These are phyloP conservation scores for Megalops atlanticus DNA, from an alignment of 2,113 vertebrate genomes.

Conservation along the genomic window DNA sequence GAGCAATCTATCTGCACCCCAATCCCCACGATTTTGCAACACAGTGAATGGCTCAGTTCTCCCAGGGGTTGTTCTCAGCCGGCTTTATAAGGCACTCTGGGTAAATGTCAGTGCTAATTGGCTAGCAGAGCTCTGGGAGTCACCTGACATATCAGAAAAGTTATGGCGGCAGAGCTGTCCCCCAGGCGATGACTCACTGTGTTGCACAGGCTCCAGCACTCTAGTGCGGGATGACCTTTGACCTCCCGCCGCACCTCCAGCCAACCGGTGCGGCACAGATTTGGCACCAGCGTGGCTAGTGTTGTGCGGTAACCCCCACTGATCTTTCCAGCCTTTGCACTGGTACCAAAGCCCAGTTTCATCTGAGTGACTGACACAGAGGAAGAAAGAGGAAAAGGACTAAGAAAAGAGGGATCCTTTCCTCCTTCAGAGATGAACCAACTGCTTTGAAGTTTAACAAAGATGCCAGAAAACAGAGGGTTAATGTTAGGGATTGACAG, in stretches of 20 bases:
- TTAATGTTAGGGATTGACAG: background rate
- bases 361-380: background rate
- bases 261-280: background rate
- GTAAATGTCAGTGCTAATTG: slow-evolving; percentile 34
- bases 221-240: background rate
- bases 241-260: background rate
- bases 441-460: background rate
- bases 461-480: background rate
- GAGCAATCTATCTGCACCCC: background rate
- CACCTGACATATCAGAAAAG: slow-evolving; percentile 16
- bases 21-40: background rate
- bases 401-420: background rate
- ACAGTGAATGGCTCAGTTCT: background rate
- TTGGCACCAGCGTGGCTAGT: too few relatives aligned
- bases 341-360: background rate
- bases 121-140: background rate
- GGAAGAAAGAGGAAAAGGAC: background rate
- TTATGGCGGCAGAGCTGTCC: slow-evolving; percentile 6
- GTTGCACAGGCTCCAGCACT: background rate
- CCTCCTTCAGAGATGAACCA: too few relatives aligned
- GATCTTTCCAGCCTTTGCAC: too few relatives aligned
- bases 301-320: too few relatives aligned
- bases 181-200: background rate
- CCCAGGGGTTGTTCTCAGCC: background rate
- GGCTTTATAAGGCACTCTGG: background rate